phyloP scores from a whole-genome alignment of 2,113 vertebrate species.

The Atractosteus spatula region DNA sequence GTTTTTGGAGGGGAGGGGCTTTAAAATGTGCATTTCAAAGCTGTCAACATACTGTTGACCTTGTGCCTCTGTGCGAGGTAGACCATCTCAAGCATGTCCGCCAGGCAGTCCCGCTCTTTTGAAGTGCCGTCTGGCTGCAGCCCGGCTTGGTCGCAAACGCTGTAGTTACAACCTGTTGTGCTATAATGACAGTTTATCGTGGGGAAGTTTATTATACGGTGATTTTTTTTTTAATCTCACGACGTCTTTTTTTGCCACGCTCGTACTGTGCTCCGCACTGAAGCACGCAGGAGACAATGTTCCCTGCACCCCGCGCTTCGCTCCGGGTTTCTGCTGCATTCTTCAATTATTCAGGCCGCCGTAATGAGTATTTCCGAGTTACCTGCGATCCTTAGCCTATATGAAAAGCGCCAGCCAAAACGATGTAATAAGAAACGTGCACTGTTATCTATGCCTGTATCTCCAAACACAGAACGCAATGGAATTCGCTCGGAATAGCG shows the following conservation, averaged over 20 bases:
- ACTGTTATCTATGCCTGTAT: no score
- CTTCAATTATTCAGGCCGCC: no score
- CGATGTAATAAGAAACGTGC: no score
- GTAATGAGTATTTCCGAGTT: no score
- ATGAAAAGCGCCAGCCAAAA: no score
- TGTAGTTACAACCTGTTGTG: not conserved
- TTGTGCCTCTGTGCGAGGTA: not conserved
- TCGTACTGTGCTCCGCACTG: not conserved
- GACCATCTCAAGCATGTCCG: not conserved
- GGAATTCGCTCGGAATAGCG: no score
- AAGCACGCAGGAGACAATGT: no score
- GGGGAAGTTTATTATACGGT: not conserved
- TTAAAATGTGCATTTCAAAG: not conserved
- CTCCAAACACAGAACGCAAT: no score
- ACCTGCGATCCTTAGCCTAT: no score
- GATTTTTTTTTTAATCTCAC: not conserved
- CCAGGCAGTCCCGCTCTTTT: not conserved
- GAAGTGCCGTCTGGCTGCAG: not conserved
- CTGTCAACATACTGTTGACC: not conserved
- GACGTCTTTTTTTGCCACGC: not conserved
- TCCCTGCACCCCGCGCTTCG: no score
- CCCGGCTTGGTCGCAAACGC: no score
- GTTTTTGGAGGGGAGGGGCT: conserved; percentile 1
- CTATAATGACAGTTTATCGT: not conserved
- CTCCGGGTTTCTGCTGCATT: no score